A percentile compares a stretch with the other conserved stretches of the same genome.
Conservation (phyloP, 2,888 invertebrate species). For the Zonitis immaculata region DNA sequence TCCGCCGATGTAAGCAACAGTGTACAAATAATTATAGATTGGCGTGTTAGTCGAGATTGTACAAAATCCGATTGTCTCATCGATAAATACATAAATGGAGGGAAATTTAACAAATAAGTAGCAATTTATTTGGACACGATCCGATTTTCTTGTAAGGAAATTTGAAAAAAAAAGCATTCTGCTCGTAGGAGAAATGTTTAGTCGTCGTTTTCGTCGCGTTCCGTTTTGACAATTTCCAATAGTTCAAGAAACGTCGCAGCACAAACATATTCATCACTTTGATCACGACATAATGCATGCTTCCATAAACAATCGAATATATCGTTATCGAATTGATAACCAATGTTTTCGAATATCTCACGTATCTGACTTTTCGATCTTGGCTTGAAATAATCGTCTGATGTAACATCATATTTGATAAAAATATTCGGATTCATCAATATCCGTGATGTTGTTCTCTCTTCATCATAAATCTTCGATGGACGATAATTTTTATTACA, state of each 20-base stretch:
- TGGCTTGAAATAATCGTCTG: conserved; percentile 46
- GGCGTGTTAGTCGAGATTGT: too few relatives aligned
- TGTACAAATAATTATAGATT: too few relatives aligned
- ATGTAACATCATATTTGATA: conserved; percentile 45
- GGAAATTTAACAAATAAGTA: too few relatives aligned
- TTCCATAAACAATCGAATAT: conserved; percentile 52
- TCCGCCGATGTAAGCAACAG: too few relatives aligned
- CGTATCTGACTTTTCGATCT: conserved; percentile 41
- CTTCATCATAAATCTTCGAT: conserved; percentile 38
- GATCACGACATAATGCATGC: conserved; percentile 51
- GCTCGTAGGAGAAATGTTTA: too few relatives aligned
- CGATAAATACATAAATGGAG: too few relatives aligned
- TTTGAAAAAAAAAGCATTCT: too few relatives aligned
- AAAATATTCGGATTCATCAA: conserved; percentile 49
- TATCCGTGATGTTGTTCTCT: conserved; percentile 38
- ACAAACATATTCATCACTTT: conserved; percentile 53
- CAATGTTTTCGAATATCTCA: conserved; percentile 53
- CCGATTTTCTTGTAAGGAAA: too few relatives aligned
- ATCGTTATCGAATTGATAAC: conserved; percentile 51
- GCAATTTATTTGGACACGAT: too few relatives aligned
- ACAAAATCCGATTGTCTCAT: too few relatives aligned
- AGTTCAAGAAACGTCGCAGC: conserved; percentile 52
- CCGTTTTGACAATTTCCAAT: conserved; percentile 25
- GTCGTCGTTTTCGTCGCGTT: too few relatives aligned
- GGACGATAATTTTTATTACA: conserved; percentile 25